A percentile compares a stretch with the other conserved stretches of the same genome.
These are phyloP conservation scores for Tridacna crocea DNA, from an alignment of 2,888 invertebrate genomes.

Conservation along the genomic window DNA sequence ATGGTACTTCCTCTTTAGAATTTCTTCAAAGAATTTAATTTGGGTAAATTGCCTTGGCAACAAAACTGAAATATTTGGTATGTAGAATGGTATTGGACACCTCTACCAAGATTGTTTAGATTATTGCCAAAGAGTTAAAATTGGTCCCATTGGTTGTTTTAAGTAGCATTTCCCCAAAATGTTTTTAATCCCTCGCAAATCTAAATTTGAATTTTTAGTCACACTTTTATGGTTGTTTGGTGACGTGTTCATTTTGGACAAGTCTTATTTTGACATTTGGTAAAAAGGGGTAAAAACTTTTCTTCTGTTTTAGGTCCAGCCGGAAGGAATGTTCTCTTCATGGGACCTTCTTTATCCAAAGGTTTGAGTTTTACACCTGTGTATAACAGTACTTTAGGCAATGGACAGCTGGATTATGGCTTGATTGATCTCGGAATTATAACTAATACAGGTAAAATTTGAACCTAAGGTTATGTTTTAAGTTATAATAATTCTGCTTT, in stretches of 20 bases:
- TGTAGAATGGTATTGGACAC: too few relatives aligned
- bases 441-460: conserved; percentile 76
- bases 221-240: too few relatives aligned
- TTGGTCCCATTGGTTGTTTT: too few relatives aligned
- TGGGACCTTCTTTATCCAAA: conserved; percentile 28
- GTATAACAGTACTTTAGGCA: conserved; percentile 64
- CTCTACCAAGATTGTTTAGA: too few relatives aligned
- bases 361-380: conserved; percentile 50
- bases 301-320: conserved; percentile 29
- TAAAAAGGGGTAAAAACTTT: neutral
- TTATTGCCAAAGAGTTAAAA: too few relatives aligned
- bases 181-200: neutral
- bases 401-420: conserved; percentile 71
- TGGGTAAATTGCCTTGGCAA: too few relatives aligned
- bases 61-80: too few relatives aligned
- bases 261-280: neutral
- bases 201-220: too few relatives aligned
- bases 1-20: too few relatives aligned
- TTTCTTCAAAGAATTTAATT: too few relatives aligned
- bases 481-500: too few relatives aligned
- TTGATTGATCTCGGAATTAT: conserved; percentile 73
- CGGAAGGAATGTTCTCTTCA: conserved; percentile 46
- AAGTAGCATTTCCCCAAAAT: neutral
- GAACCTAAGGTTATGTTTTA: neutral
- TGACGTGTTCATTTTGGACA: neutral